Base-by-base conservation (phyloP, 2,888 invertebrate species). In the Rhorus exstirpatorius region DNA sequence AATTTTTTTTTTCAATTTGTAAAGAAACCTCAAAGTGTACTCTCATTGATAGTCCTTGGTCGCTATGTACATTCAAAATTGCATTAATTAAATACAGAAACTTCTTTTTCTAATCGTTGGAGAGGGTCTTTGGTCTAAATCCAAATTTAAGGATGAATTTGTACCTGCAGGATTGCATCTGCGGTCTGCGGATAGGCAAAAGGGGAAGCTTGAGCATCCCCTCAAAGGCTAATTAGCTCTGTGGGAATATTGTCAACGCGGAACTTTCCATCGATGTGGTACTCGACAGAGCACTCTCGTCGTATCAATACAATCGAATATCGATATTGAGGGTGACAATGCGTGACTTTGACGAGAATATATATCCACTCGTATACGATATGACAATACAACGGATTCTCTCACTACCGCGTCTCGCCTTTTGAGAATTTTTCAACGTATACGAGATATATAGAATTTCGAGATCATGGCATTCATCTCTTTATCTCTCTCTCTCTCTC, bases 391-490 rank as follows among this genome's bases (percentile, higher is more conserved):
- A 79, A 65, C 35, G 51, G 17, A 31, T 61, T 55, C 41, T 72
- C 49, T 14, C 60, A 8, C 31, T 55, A 49, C 19, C 49, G n/a
- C n/a, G 65, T 58, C 71, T 65, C 26, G n/a, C 26, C 65, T 67
- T 67, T 51, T 60, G 49, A 49, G 35, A 70, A 51, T 77, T 81
- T 81, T 65, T 51, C 63, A 60, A 31, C 17, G 46, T 51, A 17
- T 61, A 58, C 6, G 14, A 2, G 31, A 46, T 2, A 49, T 81
- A 76, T 75, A 72, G 68, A 81, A 81, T 83, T 68, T 79, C 79
- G 74, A 72, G 61, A 68, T 65, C 68, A 61, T 60, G 12, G 49
- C 53, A 38, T 38, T 31, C 3, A 12, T 12, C 38, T 24, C 61
- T 70, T 6, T 51, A 10, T 68, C 38, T 44, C 49, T 55, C 76